A percentile compares a stretch with the other conserved stretches of the same genome.
phyloP scores from a whole-genome alignment of 2,797 vertebrate genomes.

The Linurgus olivaceus region DNA sequence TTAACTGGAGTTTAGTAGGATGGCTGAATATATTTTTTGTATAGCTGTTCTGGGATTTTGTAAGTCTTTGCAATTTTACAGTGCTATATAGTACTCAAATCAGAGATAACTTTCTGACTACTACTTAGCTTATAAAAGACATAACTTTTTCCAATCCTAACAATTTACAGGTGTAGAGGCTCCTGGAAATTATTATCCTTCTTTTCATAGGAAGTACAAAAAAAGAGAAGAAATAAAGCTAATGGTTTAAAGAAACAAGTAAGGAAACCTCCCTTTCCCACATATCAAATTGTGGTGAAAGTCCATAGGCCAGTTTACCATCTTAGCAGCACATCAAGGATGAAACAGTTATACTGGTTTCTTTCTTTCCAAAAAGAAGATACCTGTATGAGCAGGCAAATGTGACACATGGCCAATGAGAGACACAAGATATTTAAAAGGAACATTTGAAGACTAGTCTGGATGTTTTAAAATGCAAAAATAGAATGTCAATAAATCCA shows the following conservation, averaged over 20 bases:
- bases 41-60: neutral
- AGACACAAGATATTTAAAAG: neutral
- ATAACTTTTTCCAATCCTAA: neutral
- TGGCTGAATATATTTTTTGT: neutral
- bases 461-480: neutral
- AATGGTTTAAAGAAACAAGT: neutral
- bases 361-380: neutral
- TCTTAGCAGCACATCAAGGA: neutral
- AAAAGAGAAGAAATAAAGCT: neutral
- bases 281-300: neutral
- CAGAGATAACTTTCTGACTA: neutral
- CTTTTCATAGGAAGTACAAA: neutral
- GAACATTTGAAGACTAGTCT: neutral
- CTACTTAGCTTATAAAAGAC: neutral
- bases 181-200: neutral
- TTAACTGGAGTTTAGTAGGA: neutral
- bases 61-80: neutral
- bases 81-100: neutral
- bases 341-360: neutral
- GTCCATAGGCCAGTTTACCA: neutral
- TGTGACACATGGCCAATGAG: neutral
- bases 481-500: neutral
- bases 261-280: neutral
- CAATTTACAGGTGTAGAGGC: neutral
- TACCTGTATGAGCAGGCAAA: neutral